phyloP scores from a whole-genome alignment of 2,888 invertebrate species.

The Drosophila acutilabella region DNA sequence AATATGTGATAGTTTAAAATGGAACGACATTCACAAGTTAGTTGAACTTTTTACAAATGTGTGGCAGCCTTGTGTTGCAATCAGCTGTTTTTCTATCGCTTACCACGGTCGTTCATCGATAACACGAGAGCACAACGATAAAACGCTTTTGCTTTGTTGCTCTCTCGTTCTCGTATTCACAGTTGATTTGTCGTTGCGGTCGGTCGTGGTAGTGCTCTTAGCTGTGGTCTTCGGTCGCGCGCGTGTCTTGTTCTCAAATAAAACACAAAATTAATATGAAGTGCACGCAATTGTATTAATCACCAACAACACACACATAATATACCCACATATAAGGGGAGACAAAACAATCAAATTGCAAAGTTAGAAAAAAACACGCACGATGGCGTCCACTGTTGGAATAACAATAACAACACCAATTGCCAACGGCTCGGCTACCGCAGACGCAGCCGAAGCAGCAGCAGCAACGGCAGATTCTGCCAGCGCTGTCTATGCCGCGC shows the following conservation, averaged over 20 bases:
- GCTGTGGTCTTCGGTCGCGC: constrained; percentile 15
- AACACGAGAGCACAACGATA: constrained; percentile 14
- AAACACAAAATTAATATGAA: constrained; percentile 50
- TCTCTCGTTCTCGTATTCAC: constrained; percentile 33
- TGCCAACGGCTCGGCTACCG: constrained; percentile 45
- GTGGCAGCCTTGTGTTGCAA: constrained; percentile 9
- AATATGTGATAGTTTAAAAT: background rate
- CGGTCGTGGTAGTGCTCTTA: constrained; percentile 23
- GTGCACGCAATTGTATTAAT: constrained; percentile 55
- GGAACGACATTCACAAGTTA: constrained; percentile 1
- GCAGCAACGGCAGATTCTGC: constrained; percentile 71
- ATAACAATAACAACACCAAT: constrained; percentile 24
- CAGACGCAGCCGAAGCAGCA: constrained; percentile 43
- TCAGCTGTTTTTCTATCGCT: constrained; percentile 31
- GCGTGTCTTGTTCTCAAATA: constrained; percentile 31
- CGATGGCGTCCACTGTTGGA: constrained; percentile 35
- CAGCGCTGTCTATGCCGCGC: constrained; percentile 81
- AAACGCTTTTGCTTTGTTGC: constrained; percentile 2
- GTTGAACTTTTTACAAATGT: background rate
- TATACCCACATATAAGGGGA: constrained; percentile 4
- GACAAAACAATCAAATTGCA: constrained; percentile 24
- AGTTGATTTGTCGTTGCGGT: constrained; percentile 34
- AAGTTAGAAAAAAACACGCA: constrained; percentile 43
- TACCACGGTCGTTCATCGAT: constrained; percentile 30
- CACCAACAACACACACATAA: constrained; percentile 11